phyloP scores from a whole-genome alignment of 2,113 vertebrate genomes.

The Pseudolaguvia tuberculata region DNA sequence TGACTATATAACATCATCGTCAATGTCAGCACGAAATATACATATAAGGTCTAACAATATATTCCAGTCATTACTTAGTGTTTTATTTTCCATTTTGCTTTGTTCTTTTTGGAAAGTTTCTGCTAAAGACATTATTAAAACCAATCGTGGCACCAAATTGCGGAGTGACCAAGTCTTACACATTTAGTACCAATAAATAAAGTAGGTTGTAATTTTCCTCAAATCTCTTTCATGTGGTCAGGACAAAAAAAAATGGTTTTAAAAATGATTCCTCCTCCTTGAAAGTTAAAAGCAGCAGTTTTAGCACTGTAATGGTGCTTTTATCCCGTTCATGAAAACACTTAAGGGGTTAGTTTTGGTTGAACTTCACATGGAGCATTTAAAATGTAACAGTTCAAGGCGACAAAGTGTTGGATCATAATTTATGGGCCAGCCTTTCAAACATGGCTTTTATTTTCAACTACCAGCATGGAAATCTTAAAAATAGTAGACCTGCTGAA shows the following conservation, averaged over 20 bases:
- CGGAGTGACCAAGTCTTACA: conserved; percentile 9
- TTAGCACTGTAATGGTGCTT: conserved; percentile 26
- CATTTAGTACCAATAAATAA: conserved; percentile 31
- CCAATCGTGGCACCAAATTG: conserved; percentile 14
- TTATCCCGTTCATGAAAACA: conserved; percentile 34
- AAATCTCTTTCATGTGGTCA: conserved; percentile 39
- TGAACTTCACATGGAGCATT: conserved; percentile 24
- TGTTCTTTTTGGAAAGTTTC: not conserved
- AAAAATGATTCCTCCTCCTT: conserved; percentile 21
- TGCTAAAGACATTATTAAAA: conserved; percentile 1
- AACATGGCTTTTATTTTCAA: conserved; percentile 21
- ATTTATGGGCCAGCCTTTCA: conserved; percentile 28
- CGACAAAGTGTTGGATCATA: conserved; percentile 24
- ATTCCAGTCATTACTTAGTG: not conserved
- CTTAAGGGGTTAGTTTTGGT: conserved; percentile 31
- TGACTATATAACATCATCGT: not conserved
- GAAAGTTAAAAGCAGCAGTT: conserved; percentile 25
- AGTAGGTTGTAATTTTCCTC: conserved; percentile 32
- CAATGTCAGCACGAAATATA: not conserved
- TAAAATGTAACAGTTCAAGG: conserved; percentile 22
- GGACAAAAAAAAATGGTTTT: conserved; percentile 30
- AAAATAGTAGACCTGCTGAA: conserved; percentile 10
- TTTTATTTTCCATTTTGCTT: not conserved
- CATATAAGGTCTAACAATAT: not conserved
- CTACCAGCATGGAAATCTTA: conserved; percentile 6